These are phyloP conservation scores for Bubo blakistoni DNA, from an alignment of 2,113 vertebrate genomes.

Conservation along the genomic window DNA sequence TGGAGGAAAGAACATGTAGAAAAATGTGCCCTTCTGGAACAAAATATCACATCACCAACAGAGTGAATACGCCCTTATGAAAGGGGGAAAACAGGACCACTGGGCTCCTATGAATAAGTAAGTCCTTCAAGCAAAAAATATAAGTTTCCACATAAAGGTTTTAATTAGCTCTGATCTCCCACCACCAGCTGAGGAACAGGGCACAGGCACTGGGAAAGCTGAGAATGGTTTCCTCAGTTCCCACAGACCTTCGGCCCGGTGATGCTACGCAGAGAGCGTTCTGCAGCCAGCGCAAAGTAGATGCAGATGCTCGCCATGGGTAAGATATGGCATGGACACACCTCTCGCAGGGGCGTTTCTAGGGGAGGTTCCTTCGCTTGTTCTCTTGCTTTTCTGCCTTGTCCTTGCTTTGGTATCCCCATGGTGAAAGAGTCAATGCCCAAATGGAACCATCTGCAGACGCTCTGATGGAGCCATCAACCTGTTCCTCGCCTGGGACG, in stretches of 20 bases:
- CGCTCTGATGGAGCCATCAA: not conserved
- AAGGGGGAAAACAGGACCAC: not conserved
- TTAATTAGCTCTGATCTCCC: not conserved
- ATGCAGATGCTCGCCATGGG: fast-evolving
- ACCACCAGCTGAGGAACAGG: not conserved
- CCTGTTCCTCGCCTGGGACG: not conserved
- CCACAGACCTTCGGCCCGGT: not conserved
- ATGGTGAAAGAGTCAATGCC: not conserved
- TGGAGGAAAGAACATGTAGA: not conserved
- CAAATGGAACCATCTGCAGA: too few species aligned
- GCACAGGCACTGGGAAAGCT: not conserved
- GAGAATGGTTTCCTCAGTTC: not conserved
- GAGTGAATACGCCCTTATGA: not conserved
- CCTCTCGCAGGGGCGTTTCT: not conserved
- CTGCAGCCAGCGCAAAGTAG: not conserved
- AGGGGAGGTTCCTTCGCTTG: not conserved
- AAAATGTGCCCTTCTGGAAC: constrained; percentile 26
- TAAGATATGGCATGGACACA: not conserved
- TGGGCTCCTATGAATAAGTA: not conserved
- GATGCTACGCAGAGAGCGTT: not conserved
- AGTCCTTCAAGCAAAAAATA: not conserved
- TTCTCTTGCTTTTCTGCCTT: not conserved
- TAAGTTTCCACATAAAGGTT: constrained; percentile 21
- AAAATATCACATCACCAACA: constrained; percentile 5
- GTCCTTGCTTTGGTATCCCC: not conserved